Evolutionary conservation across 1,140 invertebrate species (phyloP).

Genomic region (Aphelenchoides besseyi): DNA sequence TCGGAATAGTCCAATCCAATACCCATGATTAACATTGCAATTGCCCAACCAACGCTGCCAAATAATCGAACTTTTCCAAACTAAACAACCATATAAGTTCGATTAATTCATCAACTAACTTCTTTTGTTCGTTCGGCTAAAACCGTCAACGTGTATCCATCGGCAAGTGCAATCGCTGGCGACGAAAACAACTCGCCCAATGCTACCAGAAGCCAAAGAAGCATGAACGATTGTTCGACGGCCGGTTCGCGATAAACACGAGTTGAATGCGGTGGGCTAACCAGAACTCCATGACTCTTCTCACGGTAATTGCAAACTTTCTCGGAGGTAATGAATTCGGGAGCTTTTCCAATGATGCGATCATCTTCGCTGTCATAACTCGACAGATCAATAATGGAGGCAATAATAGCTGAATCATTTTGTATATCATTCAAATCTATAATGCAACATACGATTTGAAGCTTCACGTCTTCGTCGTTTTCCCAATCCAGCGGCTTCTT

Average conservation of each 20-base stretch:
- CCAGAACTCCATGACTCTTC: conserved; percentile 74
- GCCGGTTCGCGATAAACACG: conserved; percentile 83
- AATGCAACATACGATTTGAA: conserved; percentile 20
- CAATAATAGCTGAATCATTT: conserved; percentile 47
- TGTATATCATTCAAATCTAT: background rate
- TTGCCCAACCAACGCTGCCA: conserved; percentile 85
- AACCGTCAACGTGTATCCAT: conserved; percentile 71
- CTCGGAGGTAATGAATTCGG: conserved; percentile 60
- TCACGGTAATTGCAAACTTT: conserved; percentile 73
- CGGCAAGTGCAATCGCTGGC: conserved; percentile 92
- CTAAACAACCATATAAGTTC: conserved; percentile 65
- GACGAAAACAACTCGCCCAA: conserved; percentile 96
- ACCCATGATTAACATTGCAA: conserved; percentile 97
- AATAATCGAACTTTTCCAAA: conserved; percentile 98
- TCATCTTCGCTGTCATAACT: conserved; percentile 56
- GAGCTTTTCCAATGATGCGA: conserved; percentile 49
- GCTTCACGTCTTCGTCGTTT: conserved; percentile 37
- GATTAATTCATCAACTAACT: conserved; percentile 9
- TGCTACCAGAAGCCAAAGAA: conserved; percentile 82
- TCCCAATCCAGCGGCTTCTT: conserved; percentile 53
- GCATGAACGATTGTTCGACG: conserved; percentile 91
- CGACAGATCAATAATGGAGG: conserved; percentile 58
- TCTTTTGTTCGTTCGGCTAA: conserved; percentile 51
- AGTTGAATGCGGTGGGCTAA: conserved; percentile 85
- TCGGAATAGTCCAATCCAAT: conserved; percentile 94